Percentiles rank a stretch among this genome's conserved stretches.
Conservation (phyloP, 2,888 invertebrate genomes). For the Tanaodytes sp. region DNA sequence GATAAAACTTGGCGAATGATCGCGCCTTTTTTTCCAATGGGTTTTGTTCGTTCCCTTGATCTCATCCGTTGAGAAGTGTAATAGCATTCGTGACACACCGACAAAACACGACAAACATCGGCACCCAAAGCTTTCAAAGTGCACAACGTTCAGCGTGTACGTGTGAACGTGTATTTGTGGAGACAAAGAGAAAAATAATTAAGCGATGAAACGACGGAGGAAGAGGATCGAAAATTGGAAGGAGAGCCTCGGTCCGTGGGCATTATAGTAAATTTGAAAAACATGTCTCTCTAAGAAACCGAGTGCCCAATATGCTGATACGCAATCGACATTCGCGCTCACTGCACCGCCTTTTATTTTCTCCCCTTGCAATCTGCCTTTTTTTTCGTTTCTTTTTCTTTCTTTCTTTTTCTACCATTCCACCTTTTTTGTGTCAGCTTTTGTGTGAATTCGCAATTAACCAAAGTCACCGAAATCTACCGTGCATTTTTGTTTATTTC, state of each 20-base stretch:
- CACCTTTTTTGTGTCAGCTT: no score
- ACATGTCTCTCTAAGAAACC: conserved; percentile 40
- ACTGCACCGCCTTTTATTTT: conserved; percentile 7
- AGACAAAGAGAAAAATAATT: background rate
- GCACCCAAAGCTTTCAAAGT: conserved; percentile 35
- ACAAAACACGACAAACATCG: conserved; percentile 34
- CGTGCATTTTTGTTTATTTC: no score
- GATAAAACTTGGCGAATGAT: conserved; percentile 35
- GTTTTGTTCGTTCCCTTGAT: background rate
- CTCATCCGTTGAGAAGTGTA: conserved; percentile 31
- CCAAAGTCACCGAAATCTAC: no score
- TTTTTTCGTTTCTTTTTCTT: background rate
- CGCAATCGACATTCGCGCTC: conserved; percentile 32
- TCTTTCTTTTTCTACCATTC: background rate
- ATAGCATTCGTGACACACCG: conserved; percentile 39
- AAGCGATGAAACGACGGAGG: background rate
- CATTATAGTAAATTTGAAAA: conserved; percentile 44
- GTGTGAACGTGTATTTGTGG: no score
- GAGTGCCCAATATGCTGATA: conserved; percentile 27
- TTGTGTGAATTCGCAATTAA: no score
- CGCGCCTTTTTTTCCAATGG: background rate
- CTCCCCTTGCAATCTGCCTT: background rate
- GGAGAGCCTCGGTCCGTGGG: conserved; percentile 14
- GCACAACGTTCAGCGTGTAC: conserved; percentile 20
- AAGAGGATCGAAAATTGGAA: background rate